Percentiles rank a stretch among this genome's conserved stretches.
Evolutionary conservation across 2,113 vertebrate genomes (phyloP).

Genomic region (Poecile atricapillus): DNA sequence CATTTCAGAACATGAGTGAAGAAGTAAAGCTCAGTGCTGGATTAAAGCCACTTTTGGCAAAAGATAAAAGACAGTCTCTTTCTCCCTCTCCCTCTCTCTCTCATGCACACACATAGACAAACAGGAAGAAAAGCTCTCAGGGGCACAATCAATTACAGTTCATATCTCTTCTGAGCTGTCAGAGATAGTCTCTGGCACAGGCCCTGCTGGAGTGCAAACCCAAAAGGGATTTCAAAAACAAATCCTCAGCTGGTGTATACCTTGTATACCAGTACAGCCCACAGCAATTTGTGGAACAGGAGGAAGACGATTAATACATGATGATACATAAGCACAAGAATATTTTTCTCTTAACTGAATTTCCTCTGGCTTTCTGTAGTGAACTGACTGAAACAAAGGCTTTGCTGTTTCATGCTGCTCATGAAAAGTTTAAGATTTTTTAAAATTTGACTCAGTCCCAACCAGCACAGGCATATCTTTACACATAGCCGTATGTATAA

Average conservation of each 20-base stretch:
- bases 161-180: conserved; percentile 40
- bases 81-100: background rate
- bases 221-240: conserved; percentile 36
- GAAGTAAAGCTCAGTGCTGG: conserved; percentile 26
- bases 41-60: conserved; percentile 47
- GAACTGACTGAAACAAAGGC: conserved; percentile 10
- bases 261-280: conserved; percentile 9
- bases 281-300: conserved; percentile 3
- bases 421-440: background rate
- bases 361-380: background rate
- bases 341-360: conserved; percentile 24
- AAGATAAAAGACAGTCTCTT: conserved; percentile 31
- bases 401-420: background rate
- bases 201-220: background rate
- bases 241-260: conserved; percentile 12
- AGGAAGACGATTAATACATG: background rate
- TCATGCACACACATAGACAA: background rate
- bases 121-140: conserved; percentile 28
- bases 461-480: background rate
- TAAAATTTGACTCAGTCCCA: background rate
- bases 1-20: background rate
- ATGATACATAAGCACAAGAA: background rate
- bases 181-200: conserved; percentile 34
- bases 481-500: background rate
- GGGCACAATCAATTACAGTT: conserved; percentile 46